Evolutionary conservation across 1,140 invertebrate species (phyloP), one percentile per base, ranked within the genome.

Genomic region (Rhagoletis zephyria): DNA sequence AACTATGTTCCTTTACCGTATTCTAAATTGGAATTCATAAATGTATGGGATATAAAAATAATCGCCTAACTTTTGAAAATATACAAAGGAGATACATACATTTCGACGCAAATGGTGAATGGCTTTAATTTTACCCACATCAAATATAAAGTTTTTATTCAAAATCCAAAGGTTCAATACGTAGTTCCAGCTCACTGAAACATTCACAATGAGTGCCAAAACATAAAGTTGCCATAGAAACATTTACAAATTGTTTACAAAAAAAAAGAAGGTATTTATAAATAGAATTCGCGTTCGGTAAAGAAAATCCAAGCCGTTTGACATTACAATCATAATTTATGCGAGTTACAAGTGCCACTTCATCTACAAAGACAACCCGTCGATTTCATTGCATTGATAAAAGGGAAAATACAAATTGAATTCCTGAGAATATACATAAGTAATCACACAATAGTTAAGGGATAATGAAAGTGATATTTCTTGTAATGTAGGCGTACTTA

Each of bases 281-380:
- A 74, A 30, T 30, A 74, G 14, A 74, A 74, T n/a, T 74, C 45
- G 67, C 67, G 42, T 74, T 74, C 67, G 12, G 12, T 74, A 74
- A 74, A 42, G 14, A 74, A 74, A 16, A 4, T 16, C 5, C 12
- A 48, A 74, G 42, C 40, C 48, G 3, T 14, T 74, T 48, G 67
- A 16, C 67, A 48, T 42, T 14, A 4, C 12, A 45, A 14, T 42
- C 42, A 74, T 74, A 74, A 74, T 74, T 74, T 74, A 74, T 74
- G 67, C 67, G 67, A 74, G 67, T 45, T 74, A 74, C 67, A 74
- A 74, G 67, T 74, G 67, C 67, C 67, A 74, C 67, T 74, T 74
- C 67, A 74, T 10, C 67, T 48, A 74, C 42, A 74, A 74, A 74
- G 42, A n/a, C 67, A 74, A 74, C 67, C 67, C 67, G 67, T 74